These are phyloP conservation scores for Cyrtorhinus lividipennis DNA, from an alignment of 1,140 invertebrate genomes.

Conservation along the genomic window DNA sequence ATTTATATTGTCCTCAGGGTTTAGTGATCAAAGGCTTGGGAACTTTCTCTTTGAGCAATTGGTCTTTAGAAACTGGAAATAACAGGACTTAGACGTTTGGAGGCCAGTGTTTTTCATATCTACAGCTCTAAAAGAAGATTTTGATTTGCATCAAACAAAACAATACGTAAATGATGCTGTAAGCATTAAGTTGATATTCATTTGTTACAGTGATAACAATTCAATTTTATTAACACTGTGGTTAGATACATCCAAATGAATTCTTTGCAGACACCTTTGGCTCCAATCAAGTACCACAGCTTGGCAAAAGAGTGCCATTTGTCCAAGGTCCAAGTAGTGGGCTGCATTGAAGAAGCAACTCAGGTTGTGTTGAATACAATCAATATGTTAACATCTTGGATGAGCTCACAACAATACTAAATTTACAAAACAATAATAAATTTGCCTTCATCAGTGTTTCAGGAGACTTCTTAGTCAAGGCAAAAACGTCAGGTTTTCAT, in stretches of 20 bases:
- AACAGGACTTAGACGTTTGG: not conserved
- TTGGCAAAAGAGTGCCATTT: not conserved
- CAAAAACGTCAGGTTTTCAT: not conserved
- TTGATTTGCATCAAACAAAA: slow-evolving; percentile 1
- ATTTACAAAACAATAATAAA: not conserved
- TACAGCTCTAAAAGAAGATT: not conserved
- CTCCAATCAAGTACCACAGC: not conserved
- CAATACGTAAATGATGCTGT: not conserved
- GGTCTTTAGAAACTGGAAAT: slow-evolving; percentile 14
- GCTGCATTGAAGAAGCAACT: not conserved
- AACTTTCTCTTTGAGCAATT: slow-evolving; percentile 13
- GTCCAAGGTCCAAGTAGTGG: not conserved
- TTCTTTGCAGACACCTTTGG: not conserved
- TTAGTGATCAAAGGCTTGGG: slow-evolving; percentile 9
- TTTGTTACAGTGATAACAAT: not conserved
- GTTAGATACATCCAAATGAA: not conserved
- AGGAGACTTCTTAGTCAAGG: not conserved
- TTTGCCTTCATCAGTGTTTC: not conserved
- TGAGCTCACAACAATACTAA: not conserved
- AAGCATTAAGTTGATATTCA: not conserved
- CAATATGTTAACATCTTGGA: not conserved
- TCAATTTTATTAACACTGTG: not conserved
- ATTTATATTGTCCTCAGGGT: not conserved
- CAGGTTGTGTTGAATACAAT: not conserved
- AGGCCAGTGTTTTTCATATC: slow-evolving; percentile 10